These are phyloP conservation scores for Sinocyclocheilus grahami DNA, from an alignment of 2,113 vertebrate genomes.

Conservation along the genomic window DNA sequence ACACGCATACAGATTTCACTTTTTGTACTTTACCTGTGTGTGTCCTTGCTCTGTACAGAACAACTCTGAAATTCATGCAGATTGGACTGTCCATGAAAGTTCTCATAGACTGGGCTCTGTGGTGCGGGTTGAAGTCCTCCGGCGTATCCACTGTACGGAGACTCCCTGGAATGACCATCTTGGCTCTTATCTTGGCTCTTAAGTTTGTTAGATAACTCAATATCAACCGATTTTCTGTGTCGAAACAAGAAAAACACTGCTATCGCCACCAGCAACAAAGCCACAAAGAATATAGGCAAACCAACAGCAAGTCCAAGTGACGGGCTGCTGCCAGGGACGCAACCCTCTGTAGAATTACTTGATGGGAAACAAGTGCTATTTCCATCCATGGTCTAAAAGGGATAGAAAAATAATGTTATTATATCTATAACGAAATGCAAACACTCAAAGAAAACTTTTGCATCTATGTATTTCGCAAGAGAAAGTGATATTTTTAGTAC, in stretches of 20 bases:
- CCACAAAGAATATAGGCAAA: conserved; percentile 60
- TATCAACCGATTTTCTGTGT: conserved; percentile 26
- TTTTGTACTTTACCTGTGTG: conserved; percentile 51
- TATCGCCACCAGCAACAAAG: conserved; percentile 25
- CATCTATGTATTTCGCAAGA: neutral
- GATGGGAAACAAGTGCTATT: fast-evolving
- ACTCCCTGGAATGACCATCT: neutral
- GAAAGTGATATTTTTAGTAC: neutral
- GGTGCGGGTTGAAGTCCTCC: neutral
- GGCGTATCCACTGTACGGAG: conserved; percentile 38
- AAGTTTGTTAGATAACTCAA: conserved; percentile 16
- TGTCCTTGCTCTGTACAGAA: neutral
- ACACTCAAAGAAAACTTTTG: no score
- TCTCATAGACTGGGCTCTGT: conserved; percentile 70
- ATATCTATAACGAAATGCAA: neutral
- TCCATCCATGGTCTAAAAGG: neutral
- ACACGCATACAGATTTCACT: neutral
- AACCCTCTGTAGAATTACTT: neutral
- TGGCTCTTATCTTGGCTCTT: conserved; percentile 7
- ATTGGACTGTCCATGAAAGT: conserved; percentile 51
- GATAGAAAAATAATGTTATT: neutral
- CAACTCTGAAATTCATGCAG: neutral
- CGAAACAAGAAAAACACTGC: conserved; percentile 48
- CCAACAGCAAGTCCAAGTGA: conserved; percentile 44
- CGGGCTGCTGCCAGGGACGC: fast-evolving